Conservation (phyloP, 2,888 invertebrate genomes). For the Tineola bisselliella region DNA sequence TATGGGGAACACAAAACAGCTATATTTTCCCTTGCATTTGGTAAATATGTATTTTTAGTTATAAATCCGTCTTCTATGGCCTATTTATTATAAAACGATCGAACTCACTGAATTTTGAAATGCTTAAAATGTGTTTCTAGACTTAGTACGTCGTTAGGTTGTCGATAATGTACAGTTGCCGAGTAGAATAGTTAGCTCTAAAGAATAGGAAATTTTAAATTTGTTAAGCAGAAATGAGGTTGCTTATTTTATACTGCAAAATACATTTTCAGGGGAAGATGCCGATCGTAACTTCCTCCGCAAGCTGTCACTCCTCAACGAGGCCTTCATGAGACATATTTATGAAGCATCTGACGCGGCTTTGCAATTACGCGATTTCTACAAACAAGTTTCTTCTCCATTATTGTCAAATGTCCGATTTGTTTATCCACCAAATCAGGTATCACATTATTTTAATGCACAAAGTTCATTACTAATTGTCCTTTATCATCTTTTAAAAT, state of each 20-base stretch:
- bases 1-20: slow-evolving; percentile 51
- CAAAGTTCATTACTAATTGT: no score
- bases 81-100: background rate
- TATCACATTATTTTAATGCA: no score
- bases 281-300: slow-evolving; percentile 74
- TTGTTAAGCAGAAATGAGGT: no score
- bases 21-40: slow-evolving; percentile 77
- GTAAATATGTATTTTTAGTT: slow-evolving; percentile 27
- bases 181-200: no score
- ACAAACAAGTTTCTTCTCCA: slow-evolving; percentile 75
- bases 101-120: no score
- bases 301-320: slow-evolving; percentile 71
- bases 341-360: slow-evolving; percentile 77
- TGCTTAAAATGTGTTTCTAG: no score
- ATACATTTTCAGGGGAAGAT: slow-evolving; percentile 61
- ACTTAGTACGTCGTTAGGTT: no score
- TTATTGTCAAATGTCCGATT: slow-evolving; percentile 73
- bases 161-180: no score
- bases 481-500: no score
- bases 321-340: slow-evolving; percentile 75
- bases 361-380: slow-evolving; percentile 73
- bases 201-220: no score
- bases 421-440: slow-evolving; percentile 68
- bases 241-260: no score
- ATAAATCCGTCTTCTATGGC: no score